Base-by-base conservation (phyloP, 1,140 invertebrate genomes). In the Ips nitidus region DNA sequence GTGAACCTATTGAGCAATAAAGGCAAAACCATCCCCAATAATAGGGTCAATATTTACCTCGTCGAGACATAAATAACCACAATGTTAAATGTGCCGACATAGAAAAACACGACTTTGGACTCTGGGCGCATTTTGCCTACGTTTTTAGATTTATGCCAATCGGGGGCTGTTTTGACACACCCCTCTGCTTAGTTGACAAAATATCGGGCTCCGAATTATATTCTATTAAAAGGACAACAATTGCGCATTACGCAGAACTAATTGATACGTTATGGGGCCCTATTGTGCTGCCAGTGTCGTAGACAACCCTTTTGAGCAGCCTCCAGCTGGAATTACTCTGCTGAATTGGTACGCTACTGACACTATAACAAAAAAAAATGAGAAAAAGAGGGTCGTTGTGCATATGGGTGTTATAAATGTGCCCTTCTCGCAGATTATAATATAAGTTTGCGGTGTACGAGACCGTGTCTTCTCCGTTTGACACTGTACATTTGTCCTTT, bases 101-200 rank as follows among this genome's bases (percentile, higher is more conserved):
- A 62, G 59, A 69, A 69, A 64, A 64, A 69, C 67, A 69, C 67
- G 60, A 41, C 40, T 69, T 69, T 63, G 50, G 60, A 63, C 67
- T 69, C 40, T 45, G 55, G 52, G 52, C 38, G 60, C 67, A 40
- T 63, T 63, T 41, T 58, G 60, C 59, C 59, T 22, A 22, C 36
- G 67, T 62, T 64, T 58, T 52, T 59, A 60, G 67, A 69, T 69
- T 69, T 69, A 69, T 69, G 59, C 52, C 52, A n/a, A 36, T 58
- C 38, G 56, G 56, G 67, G 65, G 66, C 58, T 71, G 65, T 73
- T 71, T 42, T 71, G 72, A 73, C 72, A 73, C 72, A 64, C 72
- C 72, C 72, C 65, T 70, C 22, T 73, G 72, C 72, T 73, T 73
- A 73, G 68, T 73, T 73, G 72, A 73, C 72, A 73, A 73, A 73